Conservation (phyloP, 2,797 vertebrate species). For the Stomatorhinus walkeri region DNA sequence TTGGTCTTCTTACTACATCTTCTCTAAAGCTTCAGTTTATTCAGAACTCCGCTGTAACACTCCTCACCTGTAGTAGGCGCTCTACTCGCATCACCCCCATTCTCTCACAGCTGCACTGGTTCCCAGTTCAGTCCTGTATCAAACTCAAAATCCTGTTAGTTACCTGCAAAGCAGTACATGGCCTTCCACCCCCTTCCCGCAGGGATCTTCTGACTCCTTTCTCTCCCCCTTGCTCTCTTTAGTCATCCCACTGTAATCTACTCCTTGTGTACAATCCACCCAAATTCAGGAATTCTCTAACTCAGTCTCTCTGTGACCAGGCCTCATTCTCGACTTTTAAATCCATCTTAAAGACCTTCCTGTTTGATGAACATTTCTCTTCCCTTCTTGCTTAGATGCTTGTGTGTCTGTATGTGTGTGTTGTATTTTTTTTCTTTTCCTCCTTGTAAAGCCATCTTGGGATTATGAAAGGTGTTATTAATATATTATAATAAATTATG, state of each 20-base stretch:
- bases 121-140: not conserved
- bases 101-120: not conserved
- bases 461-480: not conserved
- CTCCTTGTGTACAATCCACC: not conserved
- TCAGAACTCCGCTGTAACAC: not conserved
- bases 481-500: not conserved
- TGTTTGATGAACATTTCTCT: not conserved
- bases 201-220: not conserved
- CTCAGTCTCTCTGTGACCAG: not conserved
- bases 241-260: not conserved
- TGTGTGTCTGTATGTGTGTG: not conserved
- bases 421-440: not conserved
- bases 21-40: not conserved
- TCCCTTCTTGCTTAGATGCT: not conserved
- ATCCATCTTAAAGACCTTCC: not conserved
- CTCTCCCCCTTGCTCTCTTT: not conserved
- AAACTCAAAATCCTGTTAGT: not conserved
- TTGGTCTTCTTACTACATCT: not conserved
- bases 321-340: not conserved
- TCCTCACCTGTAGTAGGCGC: not conserved
- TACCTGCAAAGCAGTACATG: not conserved
- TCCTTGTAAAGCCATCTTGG: not conserved
- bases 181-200: not conserved
- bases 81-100: not conserved
- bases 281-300: not conserved